Base-by-base conservation (phyloP, 2,888 invertebrate genomes). In the Acrobasis suavella region DNA sequence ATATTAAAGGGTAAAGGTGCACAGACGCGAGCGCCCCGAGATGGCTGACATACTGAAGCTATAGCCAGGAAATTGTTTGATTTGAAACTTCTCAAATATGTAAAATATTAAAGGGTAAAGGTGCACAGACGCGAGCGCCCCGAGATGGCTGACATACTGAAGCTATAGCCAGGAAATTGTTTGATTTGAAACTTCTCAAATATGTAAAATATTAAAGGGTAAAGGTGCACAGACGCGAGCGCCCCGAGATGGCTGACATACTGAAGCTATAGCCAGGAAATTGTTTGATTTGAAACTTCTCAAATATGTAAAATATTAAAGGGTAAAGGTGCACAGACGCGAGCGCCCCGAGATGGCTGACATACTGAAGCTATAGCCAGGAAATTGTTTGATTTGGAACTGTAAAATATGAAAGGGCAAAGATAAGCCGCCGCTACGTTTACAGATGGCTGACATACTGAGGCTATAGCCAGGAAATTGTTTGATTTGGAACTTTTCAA, bases 301-400 rank as follows among this genome's bases (percentile, higher is more conserved):
- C 2, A 7, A 32, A 32, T 32, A 32, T 32, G 7, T 32, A 32
- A 32, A 6, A 8, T 32, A 32, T 8, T 6, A 85, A 83, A 84
- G 85, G 85, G 78, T 83, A 83, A 74, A 76, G 83, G 46, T 56
- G 56, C 46, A 22, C 42, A 46, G 56, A 22, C 56, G 56, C 56
- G n/a, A 46, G 46, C 56, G 56, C 56, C 56, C 56, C 8, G 14
- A 56, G 42, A 42, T 79, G 79, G 80, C 73, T 70, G 71, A 72
- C 76, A 50, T 61, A 51, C 17, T 46, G 10, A 3, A 3, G 14
- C 14, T 14, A 46, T n/a, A 46, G 46, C 46, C 46, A 46, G 46
- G 46, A 46, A 46, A 46, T 46, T 12, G n/a, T n/a, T 46, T 14
- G 46, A 51, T 51, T 51, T 51, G 16, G 14, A 32, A 51, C 17